Percentiles rank a stretch among this genome's conserved stretches.
Evolutionary conservation across 37 sponge, comb jelly and placozoan species (phyloP).

Genomic region (Spongilla lacustris): DNA sequence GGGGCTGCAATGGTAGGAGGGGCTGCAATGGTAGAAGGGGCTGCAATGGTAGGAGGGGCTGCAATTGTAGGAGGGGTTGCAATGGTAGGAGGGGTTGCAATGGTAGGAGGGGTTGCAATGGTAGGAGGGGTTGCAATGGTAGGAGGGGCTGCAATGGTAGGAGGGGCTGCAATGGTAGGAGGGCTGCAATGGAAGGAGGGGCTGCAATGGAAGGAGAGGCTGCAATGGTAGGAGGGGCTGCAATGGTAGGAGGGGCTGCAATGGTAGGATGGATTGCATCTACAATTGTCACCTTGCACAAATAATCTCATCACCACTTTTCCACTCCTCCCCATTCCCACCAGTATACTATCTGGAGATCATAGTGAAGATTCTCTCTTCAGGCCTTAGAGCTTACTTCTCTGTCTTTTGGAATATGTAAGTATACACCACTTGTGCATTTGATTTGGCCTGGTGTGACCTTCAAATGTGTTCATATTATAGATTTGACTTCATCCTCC

Average conservation of each 20-base stretch:
- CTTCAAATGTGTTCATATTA: neutral
- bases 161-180: no score
- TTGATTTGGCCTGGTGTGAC: neutral
- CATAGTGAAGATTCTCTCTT: constrained; percentile 59
- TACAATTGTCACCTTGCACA: neutral
- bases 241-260: no score
- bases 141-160: no score
- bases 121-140: no score
- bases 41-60: no score
- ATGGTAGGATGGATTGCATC: constrained; percentile 4
- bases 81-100: no score
- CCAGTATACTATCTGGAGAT: constrained; percentile 78
- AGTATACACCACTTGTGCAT: constrained; percentile 1
- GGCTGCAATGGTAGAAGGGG: no score
- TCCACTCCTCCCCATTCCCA: neutral
- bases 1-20: neutral
- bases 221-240: no score
- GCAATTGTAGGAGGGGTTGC: no score
- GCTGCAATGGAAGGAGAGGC: no score
- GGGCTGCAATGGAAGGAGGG: no score
- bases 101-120: no score
- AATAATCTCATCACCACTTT: neutral
- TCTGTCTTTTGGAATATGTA: constrained; percentile 74
- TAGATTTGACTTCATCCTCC: constrained; percentile 25
- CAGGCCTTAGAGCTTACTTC: constrained; percentile 72